Evolutionary conservation across 2,797 vertebrate species (phyloP), one percentile per base, ranked within the genome.

Genomic region (Acipenser transmontanus): DNA sequence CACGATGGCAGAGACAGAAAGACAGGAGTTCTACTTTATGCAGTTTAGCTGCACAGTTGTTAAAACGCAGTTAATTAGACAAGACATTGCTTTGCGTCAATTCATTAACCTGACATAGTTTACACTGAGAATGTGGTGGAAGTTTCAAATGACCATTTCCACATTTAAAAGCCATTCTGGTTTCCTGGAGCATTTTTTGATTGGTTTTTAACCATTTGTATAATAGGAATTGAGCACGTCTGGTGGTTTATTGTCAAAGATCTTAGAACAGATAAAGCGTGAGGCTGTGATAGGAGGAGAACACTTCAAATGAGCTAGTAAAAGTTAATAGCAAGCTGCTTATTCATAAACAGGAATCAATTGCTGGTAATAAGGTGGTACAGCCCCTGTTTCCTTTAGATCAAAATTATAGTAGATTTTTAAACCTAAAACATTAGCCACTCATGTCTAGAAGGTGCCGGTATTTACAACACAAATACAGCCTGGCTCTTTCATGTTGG

Each of bases 321-420:
- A 73, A 75, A 73, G 79, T 62, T 56, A 50, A 71, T 71, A 70
- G 34, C 57, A 63, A 65, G 11, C 47, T 65, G 54, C 68, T 64
- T 20, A 61, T 71, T 70, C 0, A 0, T 62, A 13, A 59, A 66
- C 59, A 14, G 20, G 66, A 66, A 63, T 56, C 1, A 0, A 12
- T 61, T 68, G 65, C 72, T 81, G 70, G 77, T 77, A 69, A 72
- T 68, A 68, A 7, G 1, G 50, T 72, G 68, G 65, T 72, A 74
- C 63, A 72, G 64, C 66, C 75, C 71, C 12, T 13, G 63, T 70
- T 81, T 82, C n/a, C 17, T 76, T 70, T 70, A 69, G 63, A 69
- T 71, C 63, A 71, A 71, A 77, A 73, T 73, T 68, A 69, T 52
- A 70, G 47, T 14, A 49, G 62, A 14, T 70, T 81, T 77, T 76